Percentiles rank a stretch among this genome's conserved stretches.
Evolutionary conservation across 2,797 vertebrate genomes (phyloP).

Genomic region (Pangasius macronema): DNA sequence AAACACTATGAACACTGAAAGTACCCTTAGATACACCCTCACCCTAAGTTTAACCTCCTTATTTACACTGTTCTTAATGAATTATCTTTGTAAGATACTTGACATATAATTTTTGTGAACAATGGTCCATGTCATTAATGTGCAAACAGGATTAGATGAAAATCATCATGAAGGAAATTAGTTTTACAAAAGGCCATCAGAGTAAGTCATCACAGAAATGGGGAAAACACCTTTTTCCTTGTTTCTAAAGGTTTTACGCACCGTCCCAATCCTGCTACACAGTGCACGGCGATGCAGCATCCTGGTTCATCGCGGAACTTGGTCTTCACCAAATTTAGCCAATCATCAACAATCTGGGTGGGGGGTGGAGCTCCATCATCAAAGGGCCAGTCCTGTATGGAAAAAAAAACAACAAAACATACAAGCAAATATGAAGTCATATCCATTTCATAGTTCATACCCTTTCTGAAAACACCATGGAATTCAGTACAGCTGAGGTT

Average conservation of each 20-base stretch:
- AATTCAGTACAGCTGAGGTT: neutral
- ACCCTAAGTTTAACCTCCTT: neutral
- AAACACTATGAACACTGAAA: no score
- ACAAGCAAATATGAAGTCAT: neutral
- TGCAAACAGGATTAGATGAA: neutral
- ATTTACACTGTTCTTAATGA: neutral
- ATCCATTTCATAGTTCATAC: neutral
- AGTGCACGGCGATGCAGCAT: conserved; percentile 97
- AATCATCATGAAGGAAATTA: neutral
- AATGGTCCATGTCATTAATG: neutral
- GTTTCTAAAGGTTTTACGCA: conserved; percentile 57
- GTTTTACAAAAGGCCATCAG: neutral
- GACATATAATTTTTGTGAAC: neutral
- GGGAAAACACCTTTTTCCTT: neutral
- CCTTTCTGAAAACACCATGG: neutral
- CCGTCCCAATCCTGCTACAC: conserved; percentile 93
- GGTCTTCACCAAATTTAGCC: conserved; percentile 92
- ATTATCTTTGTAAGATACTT: no score
- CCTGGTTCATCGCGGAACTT: conserved; percentile 95
- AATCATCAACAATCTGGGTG: conserved; percentile 94
- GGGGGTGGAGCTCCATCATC: conserved; percentile 96
- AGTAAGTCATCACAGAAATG: neutral
- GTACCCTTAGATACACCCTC: neutral
- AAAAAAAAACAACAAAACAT: neutral
- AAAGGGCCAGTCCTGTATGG: conserved; percentile 92